Percentiles rank a stretch among this genome's conserved stretches.
phyloP scores from a whole-genome alignment of 1,140 invertebrate genomes.

The Achroia grisella region DNA sequence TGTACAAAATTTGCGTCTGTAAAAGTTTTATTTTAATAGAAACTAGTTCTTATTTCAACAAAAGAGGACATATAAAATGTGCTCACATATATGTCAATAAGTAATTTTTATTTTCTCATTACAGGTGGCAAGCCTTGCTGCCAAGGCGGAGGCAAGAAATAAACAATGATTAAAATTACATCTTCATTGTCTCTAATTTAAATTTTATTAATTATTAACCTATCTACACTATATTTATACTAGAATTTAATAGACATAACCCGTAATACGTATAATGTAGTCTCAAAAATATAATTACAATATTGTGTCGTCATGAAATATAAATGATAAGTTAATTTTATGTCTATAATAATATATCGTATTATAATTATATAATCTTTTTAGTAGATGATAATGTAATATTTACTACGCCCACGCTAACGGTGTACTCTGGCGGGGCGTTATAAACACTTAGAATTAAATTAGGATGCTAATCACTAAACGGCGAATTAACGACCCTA shows the following conservation, averaged over 20 bases:
- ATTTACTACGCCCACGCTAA: no score
- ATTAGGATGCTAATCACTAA: no score
- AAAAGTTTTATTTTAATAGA: no score
- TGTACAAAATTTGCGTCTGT: no score
- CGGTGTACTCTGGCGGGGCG: no score
- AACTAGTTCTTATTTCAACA: no score
- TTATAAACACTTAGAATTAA: no score
- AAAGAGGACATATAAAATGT: no score
- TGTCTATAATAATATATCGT: background rate
- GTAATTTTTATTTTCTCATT: constrained; percentile 13
- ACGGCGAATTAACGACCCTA: no score
- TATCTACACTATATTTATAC: constrained; percentile 15
- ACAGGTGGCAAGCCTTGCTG: constrained; percentile 57
- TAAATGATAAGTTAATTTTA: constrained; percentile 21
- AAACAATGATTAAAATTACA: constrained; percentile 6
- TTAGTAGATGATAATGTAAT: no score
- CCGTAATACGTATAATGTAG: constrained; percentile 19
- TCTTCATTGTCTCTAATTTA: background rate
- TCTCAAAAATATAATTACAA: constrained; percentile 29
- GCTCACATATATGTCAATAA: no score
- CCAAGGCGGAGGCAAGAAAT: constrained; percentile 36
- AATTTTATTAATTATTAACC: constrained; percentile 10
- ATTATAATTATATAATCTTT: no score
- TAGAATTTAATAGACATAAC: constrained; percentile 8
- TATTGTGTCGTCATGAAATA: constrained; percentile 57